Conservation (phyloP, 2,797 vertebrate genomes). For the Neolamprologus multifasciatus region DNA sequence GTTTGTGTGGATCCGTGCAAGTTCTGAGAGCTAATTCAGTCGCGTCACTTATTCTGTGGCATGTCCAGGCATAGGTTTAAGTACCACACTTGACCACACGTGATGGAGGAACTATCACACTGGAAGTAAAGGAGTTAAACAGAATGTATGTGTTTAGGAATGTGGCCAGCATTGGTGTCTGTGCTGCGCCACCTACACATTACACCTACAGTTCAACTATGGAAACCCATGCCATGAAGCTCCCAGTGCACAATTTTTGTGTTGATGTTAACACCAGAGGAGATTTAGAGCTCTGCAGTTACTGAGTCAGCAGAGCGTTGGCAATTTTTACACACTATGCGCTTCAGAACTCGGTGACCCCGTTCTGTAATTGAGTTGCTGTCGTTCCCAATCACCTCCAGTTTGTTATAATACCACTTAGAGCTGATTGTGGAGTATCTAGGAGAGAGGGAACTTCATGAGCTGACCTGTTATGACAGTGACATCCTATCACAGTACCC, state of each 20-base stretch:
- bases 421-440: neutral
- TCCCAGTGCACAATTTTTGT: neutral
- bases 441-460: neutral
- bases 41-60: neutral
- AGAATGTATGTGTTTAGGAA: neutral
- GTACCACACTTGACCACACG: neutral
- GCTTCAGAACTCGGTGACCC: neutral
- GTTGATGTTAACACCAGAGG: neutral
- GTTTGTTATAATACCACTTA: neutral
- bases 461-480: neutral
- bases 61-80: neutral
- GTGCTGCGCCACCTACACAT: neutral
- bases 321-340: neutral
- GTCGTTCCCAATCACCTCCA: neutral
- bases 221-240: neutral
- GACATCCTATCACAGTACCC: neutral
- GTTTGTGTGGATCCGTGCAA: neutral
- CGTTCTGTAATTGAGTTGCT: neutral
- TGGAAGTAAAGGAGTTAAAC: neutral
- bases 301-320: neutral
- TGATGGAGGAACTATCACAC: neutral
- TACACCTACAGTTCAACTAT: neutral
- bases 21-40: neutral
- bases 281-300: neutral
- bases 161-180: neutral